Conservation (phyloP, 2,113 vertebrate species). For the Oryzias javanicus region DNA sequence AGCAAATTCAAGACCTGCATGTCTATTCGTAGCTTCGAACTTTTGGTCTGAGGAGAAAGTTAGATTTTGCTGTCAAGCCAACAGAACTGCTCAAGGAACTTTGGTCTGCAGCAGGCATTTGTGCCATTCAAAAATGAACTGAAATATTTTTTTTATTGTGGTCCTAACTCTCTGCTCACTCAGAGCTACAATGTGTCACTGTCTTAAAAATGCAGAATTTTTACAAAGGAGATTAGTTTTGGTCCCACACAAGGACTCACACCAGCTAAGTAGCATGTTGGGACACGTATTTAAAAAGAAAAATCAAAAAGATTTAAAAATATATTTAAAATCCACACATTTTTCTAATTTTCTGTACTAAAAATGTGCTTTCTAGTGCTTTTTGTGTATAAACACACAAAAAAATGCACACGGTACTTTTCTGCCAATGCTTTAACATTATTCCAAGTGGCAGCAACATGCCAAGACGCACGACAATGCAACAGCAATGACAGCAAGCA, state of each 20-base stretch:
- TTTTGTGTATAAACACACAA: neutral
- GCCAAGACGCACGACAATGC: neutral
- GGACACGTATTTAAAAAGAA: constrained; percentile 3
- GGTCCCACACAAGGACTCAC: neutral
- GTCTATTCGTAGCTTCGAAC: neutral
- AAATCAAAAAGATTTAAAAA: neutral
- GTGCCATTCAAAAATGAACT: constrained; percentile 14
- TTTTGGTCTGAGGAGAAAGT: constrained; percentile 36
- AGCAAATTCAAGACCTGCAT: no score
- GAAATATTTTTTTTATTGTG: constrained; percentile 4
- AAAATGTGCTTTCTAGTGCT: neutral
- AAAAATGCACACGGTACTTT: neutral
- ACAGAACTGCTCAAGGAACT: constrained; percentile 13
- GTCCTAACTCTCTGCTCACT: constrained; percentile 2
- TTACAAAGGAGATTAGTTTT: neutral
- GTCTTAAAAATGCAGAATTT: neutral
- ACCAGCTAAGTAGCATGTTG: neutral
- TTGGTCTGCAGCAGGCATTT: constrained; percentile 29
- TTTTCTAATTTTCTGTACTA: neutral
- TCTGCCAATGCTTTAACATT: neutral
- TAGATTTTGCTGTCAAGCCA: constrained; percentile 28
- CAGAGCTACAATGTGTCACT: constrained; percentile 16
- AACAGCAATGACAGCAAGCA: constrained; percentile 3
- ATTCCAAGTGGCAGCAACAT: constrained; percentile 6
- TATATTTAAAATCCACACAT: neutral